Evolutionary conservation across 2,797 vertebrate genomes (phyloP).

Genomic region (Arremon brunneinucha): DNA sequence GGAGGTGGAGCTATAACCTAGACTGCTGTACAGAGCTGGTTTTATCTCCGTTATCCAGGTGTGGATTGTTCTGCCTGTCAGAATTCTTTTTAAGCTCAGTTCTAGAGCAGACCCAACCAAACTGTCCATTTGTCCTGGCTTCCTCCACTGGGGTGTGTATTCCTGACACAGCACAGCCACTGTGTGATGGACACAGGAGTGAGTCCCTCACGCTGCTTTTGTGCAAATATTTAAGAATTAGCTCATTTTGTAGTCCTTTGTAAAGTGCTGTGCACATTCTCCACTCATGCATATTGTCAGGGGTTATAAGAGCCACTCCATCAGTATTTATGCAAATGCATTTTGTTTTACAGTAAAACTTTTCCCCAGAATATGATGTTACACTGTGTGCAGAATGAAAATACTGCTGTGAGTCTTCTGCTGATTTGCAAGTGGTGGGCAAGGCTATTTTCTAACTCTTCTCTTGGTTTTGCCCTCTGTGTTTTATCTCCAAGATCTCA

Average conservation of each 20-base stretch:
- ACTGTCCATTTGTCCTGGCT: neutral
- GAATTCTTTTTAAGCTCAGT: neutral
- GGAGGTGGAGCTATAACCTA: neutral
- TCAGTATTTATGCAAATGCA: neutral
- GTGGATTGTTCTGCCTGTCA: neutral
- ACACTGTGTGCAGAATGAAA: neutral
- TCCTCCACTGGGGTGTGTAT: fast-evolving
- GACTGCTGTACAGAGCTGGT: neutral
- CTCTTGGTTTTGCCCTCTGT: neutral
- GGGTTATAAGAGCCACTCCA: neutral
- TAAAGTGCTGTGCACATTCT: neutral
- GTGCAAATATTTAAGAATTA: neutral
- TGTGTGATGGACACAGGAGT: neutral
- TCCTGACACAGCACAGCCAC: neutral
- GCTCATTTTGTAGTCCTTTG: neutral
- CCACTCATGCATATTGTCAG: neutral
- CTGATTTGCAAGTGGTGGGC: neutral
- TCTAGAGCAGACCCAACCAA: neutral
- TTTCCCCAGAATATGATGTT: neutral
- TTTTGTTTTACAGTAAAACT: neutral
- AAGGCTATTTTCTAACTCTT: neutral
- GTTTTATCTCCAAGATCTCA: neutral
- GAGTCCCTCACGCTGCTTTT: neutral
- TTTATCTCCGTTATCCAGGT: neutral
- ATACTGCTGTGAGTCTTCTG: neutral